These are phyloP conservation scores for Leptopterna dolabrata DNA, from an alignment of 2,888 invertebrate species.

Conservation along the genomic window DNA sequence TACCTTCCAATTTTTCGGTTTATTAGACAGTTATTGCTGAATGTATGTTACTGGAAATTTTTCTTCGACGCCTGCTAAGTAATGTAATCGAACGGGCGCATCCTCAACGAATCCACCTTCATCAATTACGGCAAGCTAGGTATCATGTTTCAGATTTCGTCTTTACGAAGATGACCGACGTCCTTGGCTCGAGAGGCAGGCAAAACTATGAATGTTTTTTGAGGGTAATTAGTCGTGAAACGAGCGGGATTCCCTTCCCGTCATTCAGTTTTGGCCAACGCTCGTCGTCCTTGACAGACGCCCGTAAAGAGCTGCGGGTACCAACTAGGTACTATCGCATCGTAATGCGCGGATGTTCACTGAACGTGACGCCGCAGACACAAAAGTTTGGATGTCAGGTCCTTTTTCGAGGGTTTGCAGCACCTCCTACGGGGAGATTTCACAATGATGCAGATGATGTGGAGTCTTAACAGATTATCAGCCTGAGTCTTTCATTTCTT, in stretches of 20 bases:
- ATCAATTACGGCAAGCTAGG: too few relatives aligned
- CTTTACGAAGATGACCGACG: background rate
- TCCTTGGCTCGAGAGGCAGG: background rate
- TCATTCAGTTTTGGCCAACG: background rate
- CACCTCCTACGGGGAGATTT: background rate
- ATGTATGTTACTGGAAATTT: too few relatives aligned
- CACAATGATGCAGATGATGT: background rate
- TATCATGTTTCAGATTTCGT: background rate
- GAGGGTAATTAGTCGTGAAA: conserved; percentile 2
- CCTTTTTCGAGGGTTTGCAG: background rate
- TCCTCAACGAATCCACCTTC: too few relatives aligned
- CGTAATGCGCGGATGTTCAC: background rate
- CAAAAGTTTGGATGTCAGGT: background rate
- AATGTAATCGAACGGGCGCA: too few relatives aligned
- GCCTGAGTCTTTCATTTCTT: too few relatives aligned
- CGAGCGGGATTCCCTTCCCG: conserved; percentile 6
- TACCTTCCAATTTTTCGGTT: too few relatives aligned
- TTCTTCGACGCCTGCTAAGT: too few relatives aligned
- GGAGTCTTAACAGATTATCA: background rate
- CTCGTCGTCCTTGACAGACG: background rate
- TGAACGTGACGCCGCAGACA: background rate
- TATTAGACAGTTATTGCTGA: too few relatives aligned
- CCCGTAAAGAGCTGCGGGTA: background rate
- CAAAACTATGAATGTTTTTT: background rate
- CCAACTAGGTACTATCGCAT: background rate